Conservation (phyloP, 2,888 invertebrate genomes). For the Xestoiulus laeticollis region DNA sequence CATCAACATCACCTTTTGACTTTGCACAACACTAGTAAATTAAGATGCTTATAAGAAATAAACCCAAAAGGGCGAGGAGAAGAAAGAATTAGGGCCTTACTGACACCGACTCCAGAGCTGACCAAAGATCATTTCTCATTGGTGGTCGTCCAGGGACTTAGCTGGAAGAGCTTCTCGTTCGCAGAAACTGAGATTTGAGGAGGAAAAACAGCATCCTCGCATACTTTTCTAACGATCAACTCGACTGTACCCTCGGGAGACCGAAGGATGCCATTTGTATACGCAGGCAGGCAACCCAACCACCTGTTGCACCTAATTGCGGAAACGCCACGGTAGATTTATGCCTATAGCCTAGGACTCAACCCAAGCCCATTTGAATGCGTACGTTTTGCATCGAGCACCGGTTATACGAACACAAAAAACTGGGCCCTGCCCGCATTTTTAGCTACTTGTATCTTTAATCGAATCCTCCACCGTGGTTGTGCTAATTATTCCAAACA, state of each 20-base stretch:
- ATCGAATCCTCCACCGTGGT: not conserved
- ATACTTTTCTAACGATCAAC: not conserved
- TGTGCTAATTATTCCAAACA: no score
- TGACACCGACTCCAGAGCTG: slow-evolving; percentile 6
- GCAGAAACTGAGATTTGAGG: not conserved
- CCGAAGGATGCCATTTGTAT: slow-evolving; percentile 6
- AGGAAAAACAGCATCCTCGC: not conserved
- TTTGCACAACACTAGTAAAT: not conserved
- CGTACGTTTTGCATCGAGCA: not conserved
- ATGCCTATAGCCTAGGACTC: not conserved
- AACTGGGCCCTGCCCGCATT: not conserved
- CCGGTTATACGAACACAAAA: not conserved
- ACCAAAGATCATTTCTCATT: slow-evolving; percentile 7
- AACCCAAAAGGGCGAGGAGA: not conserved
- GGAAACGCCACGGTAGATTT: not conserved
- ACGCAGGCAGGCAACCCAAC: not conserved
- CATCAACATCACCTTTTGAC: not conserved
- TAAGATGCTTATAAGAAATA: not conserved
- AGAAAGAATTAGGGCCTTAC: not conserved
- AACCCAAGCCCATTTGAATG: no score
- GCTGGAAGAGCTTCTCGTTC: not conserved
- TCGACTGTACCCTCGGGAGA: slow-evolving; percentile 13
- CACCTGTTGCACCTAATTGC: slow-evolving; percentile 29
- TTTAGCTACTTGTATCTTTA: not conserved
- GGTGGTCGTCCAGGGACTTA: not conserved